These are phyloP conservation scores for Oreochromis spilurus DNA, from an alignment of 2,113 vertebrate species.

Conservation along the genomic window DNA sequence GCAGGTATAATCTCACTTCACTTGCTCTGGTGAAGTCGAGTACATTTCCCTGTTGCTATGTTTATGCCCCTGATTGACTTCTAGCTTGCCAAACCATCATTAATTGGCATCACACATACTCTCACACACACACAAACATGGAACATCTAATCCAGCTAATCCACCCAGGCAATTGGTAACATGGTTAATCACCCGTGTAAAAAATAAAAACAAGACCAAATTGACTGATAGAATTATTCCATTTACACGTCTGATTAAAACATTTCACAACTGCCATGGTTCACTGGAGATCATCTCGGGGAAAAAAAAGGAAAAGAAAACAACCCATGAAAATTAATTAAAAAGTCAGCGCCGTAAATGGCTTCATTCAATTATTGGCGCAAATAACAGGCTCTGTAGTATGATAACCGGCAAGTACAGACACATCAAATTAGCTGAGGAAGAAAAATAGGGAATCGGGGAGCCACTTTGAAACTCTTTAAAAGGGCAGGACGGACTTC, in stretches of 20 bases:
- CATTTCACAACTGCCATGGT: slow-evolving; percentile 57
- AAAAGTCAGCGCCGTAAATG: slow-evolving; percentile 57
- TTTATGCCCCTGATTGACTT: slow-evolving; percentile 41
- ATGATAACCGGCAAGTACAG: slow-evolving; percentile 30
- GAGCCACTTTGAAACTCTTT: slow-evolving; percentile 47
- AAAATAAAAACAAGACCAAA: slow-evolving; percentile 67
- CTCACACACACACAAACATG: neutral
- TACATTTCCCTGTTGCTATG: neutral
- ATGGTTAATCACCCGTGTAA: slow-evolving; percentile 68
- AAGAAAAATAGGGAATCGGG: slow-evolving; percentile 32
- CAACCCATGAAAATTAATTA: slow-evolving; percentile 63
- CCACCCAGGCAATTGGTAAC: slow-evolving; percentile 61
- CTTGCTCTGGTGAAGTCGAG: neutral
- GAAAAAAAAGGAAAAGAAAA: slow-evolving; percentile 14
- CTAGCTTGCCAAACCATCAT: slow-evolving; percentile 45
- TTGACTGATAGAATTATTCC: slow-evolving; percentile 68
- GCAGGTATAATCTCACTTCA: neutral
- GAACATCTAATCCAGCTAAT: slow-evolving; percentile 61
- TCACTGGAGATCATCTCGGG: slow-evolving; percentile 48
- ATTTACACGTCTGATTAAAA: slow-evolving; percentile 68
- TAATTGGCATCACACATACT: slow-evolving; percentile 32
- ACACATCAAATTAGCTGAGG: slow-evolving; percentile 27
- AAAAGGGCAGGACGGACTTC: slow-evolving; percentile 44
- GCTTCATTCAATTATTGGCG: slow-evolving; percentile 63
- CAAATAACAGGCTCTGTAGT: slow-evolving; percentile 40